Percentiles rank a stretch among this genome's conserved stretches.
phyloP scores from a whole-genome alignment of 1,140 invertebrate species.

The Akabosia matsudoensis region DNA sequence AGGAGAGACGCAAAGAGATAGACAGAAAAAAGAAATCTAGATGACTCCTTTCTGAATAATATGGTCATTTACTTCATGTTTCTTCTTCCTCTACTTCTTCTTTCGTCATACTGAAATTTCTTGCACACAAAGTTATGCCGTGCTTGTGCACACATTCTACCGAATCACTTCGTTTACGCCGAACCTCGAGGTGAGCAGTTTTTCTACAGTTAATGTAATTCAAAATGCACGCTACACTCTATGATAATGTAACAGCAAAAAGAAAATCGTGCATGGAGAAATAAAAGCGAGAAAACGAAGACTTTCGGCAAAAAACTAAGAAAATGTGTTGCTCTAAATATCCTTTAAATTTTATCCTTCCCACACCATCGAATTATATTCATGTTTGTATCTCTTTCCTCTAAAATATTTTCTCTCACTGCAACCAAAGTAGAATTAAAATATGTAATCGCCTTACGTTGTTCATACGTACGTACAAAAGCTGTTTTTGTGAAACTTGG shows the following conservation, averaged over 20 bases:
- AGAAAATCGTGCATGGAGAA: neutral
- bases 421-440: too few species aligned
- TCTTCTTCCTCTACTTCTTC: too few species aligned
- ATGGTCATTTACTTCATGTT: neutral
- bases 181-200: neutral
- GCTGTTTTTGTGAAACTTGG: too few species aligned
- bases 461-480: too few species aligned
- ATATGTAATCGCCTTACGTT: too few species aligned
- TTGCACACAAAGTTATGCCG: too few species aligned
- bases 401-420: neutral
- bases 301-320: neutral
- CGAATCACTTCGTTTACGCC: neutral
- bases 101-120: too few species aligned
- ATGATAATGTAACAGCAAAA: neutral
- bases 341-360: neutral
- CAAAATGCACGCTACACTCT: neutral
- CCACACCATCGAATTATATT: neutral
- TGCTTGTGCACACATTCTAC: neutral
- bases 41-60: slow-evolving; percentile 11
- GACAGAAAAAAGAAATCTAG: slow-evolving; percentile 5
- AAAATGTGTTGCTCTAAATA: neutral
- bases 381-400: neutral
- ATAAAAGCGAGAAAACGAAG: neutral
- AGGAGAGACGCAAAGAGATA: slow-evolving; percentile 6
- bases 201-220: neutral